A percentile compares a stretch with the other conserved stretches of the same genome.
Conservation (phyloP, 2,888 invertebrate genomes). For the Lithophane ornitopus region DNA sequence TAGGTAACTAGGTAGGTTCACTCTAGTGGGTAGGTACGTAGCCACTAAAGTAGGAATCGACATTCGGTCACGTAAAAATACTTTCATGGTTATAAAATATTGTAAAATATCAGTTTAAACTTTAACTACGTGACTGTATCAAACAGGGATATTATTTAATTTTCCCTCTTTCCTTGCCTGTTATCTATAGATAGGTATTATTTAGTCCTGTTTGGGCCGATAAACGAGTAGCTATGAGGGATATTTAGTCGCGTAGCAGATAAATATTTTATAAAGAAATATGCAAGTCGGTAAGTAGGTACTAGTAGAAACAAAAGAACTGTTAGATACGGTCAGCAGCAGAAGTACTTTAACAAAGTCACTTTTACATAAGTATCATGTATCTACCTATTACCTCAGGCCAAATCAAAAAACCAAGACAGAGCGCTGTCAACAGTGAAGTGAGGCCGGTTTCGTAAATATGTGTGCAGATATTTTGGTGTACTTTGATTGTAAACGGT, state of each 20-base stretch:
- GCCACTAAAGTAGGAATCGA: not conserved
- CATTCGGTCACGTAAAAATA: not conserved
- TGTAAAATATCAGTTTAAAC: not conserved
- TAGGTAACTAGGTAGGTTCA: not conserved
- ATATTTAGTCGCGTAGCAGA: no score
- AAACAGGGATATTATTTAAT: not conserved
- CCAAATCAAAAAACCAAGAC: no score
- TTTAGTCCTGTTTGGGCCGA: not conserved
- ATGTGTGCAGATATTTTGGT: no score
- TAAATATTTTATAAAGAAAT: not conserved
- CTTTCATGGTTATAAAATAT: not conserved
- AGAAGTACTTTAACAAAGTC: no score
- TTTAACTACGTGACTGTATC: not conserved
- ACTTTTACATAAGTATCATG: no score
- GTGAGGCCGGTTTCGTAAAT: no score
- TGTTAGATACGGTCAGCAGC: not conserved
- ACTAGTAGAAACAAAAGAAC: not conserved
- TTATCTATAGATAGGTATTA: not conserved
- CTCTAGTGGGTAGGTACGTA: not conserved
- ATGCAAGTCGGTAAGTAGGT: no score
- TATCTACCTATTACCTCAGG: no score
- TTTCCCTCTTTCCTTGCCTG: slow-evolving; percentile 3
- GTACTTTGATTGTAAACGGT: no score
- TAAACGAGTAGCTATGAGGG: not conserved
- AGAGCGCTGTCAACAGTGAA: no score